Conservation (phyloP, 2,888 invertebrate species). For the Pheosia tremula region DNA sequence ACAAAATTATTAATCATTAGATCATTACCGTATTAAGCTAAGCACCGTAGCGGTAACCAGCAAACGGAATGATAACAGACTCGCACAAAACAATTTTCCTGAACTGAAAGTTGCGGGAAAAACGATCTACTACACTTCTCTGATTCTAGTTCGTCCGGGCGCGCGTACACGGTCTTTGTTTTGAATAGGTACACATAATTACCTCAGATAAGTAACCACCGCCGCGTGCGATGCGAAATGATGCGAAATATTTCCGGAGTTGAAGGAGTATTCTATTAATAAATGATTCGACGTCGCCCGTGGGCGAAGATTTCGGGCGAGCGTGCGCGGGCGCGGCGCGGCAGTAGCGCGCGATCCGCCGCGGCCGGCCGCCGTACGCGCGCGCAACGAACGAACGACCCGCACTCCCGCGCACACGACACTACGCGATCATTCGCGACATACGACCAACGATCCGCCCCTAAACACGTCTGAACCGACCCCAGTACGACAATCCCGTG, state of each 20-base stretch:
- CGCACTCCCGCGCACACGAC: constrained; percentile 79
- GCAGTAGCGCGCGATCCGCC: constrained; percentile 83
- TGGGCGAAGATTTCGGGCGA: constrained; percentile 81
- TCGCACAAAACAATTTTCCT: no score
- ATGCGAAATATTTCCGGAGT: constrained; percentile 85
- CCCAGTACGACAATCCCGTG: constrained; percentile 32
- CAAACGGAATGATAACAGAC: background rate
- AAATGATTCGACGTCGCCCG: constrained; percentile 78
- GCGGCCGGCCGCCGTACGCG: constrained; percentile 82
- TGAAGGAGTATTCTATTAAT: constrained; percentile 83
- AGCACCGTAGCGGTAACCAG: constrained; percentile 14
- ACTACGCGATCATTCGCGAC: constrained; percentile 63
- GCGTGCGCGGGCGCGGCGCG: constrained; percentile 60
- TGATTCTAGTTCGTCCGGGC: constrained; percentile 5
- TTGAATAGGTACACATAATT: constrained; percentile 45
- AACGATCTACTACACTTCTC: background rate
- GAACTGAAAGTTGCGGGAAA: background rate
- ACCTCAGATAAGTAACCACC: constrained; percentile 71
- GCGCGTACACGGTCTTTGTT: constrained; percentile 36
- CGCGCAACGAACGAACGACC: constrained; percentile 84
- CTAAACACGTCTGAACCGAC: constrained; percentile 39
- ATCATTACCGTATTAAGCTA: constrained; percentile 26
- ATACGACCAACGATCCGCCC: constrained; percentile 66
- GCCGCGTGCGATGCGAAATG: constrained; percentile 79
- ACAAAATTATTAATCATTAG: constrained; percentile 23